phyloP scores from a whole-genome alignment of 2,888 invertebrate genomes.

The Phytoseiulus persimilis region DNA sequence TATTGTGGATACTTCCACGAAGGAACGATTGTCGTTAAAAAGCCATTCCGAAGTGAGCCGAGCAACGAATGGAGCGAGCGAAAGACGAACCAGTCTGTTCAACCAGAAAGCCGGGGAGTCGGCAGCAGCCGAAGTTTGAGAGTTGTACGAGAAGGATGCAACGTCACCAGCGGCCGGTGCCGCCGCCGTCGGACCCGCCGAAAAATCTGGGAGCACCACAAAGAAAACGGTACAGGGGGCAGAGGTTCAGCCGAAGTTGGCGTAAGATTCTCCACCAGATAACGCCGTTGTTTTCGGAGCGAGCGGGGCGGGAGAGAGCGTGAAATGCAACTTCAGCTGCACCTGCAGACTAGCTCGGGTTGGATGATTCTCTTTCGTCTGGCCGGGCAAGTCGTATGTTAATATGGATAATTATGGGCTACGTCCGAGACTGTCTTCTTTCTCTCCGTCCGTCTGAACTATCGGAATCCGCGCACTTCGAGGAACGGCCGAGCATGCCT shows the following conservation, averaged over 20 bases:
- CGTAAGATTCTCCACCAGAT: not conserved
- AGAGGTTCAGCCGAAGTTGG: not conserved
- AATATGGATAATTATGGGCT: not conserved
- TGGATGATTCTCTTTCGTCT: not conserved
- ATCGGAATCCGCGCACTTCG: not conserved
- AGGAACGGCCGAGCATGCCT: not conserved
- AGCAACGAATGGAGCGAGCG: not conserved
- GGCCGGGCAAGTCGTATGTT: not conserved
- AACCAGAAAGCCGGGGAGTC: not conserved
- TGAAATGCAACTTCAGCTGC: not conserved
- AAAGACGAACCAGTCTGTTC: not conserved
- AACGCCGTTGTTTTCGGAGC: not conserved
- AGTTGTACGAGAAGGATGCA: not conserved
- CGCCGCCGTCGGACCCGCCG: not conserved
- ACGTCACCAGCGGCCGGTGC: not conserved
- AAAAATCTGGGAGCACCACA: constrained; percentile 29
- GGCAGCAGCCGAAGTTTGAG: not conserved
- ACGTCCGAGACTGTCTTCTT: not conserved
- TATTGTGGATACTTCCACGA: not conserved
- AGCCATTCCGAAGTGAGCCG: not conserved
- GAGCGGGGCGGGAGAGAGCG: not conserved
- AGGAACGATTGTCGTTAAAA: not conserved
- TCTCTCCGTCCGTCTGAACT: not conserved
- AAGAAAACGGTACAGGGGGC: constrained; percentile 22
- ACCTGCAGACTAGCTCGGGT: not conserved